phyloP scores from a whole-genome alignment of 2,113 vertebrate genomes.

The Rhinopomastus cyanomelas region DNA sequence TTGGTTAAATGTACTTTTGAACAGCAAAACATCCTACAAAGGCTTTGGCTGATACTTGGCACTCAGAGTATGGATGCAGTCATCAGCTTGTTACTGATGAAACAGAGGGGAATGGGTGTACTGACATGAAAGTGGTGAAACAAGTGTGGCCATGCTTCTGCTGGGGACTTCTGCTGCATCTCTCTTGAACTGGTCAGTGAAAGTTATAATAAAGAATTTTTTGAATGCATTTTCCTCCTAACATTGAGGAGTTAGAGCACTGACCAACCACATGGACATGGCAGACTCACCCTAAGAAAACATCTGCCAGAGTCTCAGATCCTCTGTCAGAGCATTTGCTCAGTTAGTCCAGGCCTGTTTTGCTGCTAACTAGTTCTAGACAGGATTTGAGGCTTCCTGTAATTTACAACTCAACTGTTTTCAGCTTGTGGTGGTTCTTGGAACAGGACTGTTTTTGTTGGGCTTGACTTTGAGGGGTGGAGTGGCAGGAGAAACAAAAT shows the following conservation, averaged over 20 bases:
- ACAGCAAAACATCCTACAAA: not conserved
- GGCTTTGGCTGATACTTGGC: not conserved
- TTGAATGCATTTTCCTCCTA: not conserved
- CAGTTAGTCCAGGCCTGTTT: not conserved
- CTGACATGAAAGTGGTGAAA: not conserved
- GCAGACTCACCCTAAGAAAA: not conserved
- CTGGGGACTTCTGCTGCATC: not conserved
- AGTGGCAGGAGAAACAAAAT: slow-evolving; percentile 48
- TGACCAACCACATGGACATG: not conserved
- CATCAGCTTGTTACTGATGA: not conserved
- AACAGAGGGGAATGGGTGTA: not conserved
- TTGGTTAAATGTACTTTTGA: not conserved
- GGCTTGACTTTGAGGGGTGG: slow-evolving; percentile 49
- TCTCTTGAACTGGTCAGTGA: not conserved
- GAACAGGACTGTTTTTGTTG: slow-evolving; percentile 53
- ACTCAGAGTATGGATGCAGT: not conserved
- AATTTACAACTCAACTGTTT: slow-evolving; percentile 37
- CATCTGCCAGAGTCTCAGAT: not conserved
- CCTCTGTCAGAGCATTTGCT: not conserved
- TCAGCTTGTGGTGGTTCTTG: slow-evolving; percentile 34
- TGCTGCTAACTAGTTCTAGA: slow-evolving; percentile 28
- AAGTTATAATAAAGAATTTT: not conserved
- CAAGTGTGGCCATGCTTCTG: not conserved
- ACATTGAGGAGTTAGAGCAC: not conserved
- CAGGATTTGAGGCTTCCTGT: slow-evolving; percentile 56